Conservation (phyloP, 1,140 invertebrate genomes). For the Brachionus asplanchnoidis region DNA sequence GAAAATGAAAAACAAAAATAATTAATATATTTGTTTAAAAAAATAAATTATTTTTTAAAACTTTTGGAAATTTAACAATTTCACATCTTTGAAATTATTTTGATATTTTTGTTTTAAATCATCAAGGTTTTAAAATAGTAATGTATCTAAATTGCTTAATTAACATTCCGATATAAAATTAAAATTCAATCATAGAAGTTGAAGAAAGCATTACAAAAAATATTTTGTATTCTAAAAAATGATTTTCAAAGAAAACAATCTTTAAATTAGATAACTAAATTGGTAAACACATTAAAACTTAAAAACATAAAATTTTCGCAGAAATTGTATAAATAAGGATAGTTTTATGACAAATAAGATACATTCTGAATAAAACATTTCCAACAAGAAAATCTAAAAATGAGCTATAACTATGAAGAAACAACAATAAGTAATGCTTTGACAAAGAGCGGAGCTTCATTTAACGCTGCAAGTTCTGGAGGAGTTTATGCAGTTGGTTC, state of each 20-base stretch:
- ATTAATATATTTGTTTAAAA: not conserved
- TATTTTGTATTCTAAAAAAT: not conserved
- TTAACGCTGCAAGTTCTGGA: not conserved
- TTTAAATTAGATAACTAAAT: not conserved
- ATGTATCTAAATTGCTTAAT: not conserved
- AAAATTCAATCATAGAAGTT: not conserved
- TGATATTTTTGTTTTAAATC: not conserved
- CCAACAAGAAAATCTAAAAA: not conserved
- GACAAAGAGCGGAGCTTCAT: not conserved
- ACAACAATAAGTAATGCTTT: not conserved
- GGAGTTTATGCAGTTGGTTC: not conserved
- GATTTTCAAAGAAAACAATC: not conserved
- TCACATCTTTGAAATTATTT: not conserved
- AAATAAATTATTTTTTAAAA: too few relatives aligned
- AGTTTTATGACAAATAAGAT: not conserved
- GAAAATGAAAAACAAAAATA: not conserved
- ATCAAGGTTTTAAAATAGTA: not conserved
- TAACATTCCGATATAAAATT: not conserved
- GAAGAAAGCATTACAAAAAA: not conserved
- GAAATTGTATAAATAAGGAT: not conserved
- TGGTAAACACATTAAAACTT: too few relatives aligned
- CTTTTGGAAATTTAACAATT: not conserved
- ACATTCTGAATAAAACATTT: not conserved
- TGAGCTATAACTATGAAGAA: constrained; percentile 10
- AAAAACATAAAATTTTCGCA: too few relatives aligned